Evolutionary conservation across 1,140 invertebrate genomes (phyloP).

Genomic region (Calliopsis andreniformis): DNA sequence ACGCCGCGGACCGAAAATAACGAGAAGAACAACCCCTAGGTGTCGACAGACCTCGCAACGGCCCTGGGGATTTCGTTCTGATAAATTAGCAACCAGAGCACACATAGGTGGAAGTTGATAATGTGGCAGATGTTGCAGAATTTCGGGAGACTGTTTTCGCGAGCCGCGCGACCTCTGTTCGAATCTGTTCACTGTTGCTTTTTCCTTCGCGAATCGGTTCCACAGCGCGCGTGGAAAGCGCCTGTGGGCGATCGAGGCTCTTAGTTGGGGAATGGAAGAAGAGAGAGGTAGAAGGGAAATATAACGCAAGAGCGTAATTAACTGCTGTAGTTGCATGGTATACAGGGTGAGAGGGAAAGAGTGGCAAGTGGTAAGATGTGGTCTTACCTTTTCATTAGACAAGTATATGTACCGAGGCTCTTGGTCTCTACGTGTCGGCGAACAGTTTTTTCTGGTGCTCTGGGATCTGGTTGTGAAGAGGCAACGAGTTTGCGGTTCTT

Average conservation of each 20-base stretch:
- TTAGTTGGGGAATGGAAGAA: conserved; percentile 23
- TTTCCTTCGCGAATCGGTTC: background rate
- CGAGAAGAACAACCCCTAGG: background rate
- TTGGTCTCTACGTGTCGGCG: background rate
- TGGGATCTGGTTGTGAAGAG: too few species aligned
- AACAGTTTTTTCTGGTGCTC: background rate
- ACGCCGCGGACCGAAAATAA: background rate
- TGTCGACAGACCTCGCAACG: background rate
- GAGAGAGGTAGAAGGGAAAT: background rate
- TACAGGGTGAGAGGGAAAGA: conserved; percentile 14
- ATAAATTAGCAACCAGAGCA: conserved; percentile 16
- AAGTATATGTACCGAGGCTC: background rate
- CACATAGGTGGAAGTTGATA: background rate
- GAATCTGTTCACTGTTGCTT: too few species aligned
- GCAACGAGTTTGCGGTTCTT: too few species aligned
- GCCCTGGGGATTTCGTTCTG: conserved; percentile 21
- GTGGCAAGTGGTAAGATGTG: background rate
- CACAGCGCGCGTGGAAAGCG: background rate
- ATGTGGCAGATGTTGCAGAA: background rate
- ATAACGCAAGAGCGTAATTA: conserved; percentile 17
- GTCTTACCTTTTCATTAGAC: conserved; percentile 12
- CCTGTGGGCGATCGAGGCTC: background rate
- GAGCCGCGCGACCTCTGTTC: too few species aligned
- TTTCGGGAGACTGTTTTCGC: too few species aligned
- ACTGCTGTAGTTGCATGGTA: conserved; percentile 36